phyloP scores from a whole-genome alignment of 2,888 invertebrate genomes.

The Monopis laevigella region DNA sequence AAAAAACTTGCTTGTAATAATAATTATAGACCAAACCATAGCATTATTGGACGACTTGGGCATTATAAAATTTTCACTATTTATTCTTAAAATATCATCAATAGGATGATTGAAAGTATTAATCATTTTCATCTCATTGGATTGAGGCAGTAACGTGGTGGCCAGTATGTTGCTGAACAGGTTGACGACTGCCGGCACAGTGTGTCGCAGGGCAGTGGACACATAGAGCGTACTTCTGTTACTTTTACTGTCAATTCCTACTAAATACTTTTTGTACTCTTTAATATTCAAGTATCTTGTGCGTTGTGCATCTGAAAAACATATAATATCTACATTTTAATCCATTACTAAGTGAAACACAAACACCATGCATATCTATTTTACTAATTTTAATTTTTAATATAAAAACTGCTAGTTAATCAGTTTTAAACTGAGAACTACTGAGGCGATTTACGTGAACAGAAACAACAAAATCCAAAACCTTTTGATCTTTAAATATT shows the following conservation, averaged over 20 bases:
- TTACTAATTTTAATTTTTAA: no score
- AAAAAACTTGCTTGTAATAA: not conserved
- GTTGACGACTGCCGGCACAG: conserved; percentile 61
- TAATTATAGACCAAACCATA: not conserved
- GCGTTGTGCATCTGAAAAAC: not conserved
- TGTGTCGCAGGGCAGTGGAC: conserved; percentile 59
- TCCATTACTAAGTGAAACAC: no score
- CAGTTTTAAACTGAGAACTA: no score
- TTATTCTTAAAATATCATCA: not conserved
- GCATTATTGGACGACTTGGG: not conserved
- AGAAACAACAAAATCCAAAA: no score
- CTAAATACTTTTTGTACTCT: conserved; percentile 44
- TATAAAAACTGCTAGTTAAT: no score
- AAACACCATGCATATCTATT: no score
- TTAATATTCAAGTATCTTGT: not conserved
- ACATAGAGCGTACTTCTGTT: conserved; percentile 47
- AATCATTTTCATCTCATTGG: not conserved
- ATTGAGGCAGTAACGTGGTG: conserved; percentile 8
- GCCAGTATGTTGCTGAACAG: conserved; percentile 50
- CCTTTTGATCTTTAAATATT: no score
- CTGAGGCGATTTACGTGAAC: no score
- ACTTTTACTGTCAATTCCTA: conserved; percentile 50
- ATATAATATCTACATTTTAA: no score
- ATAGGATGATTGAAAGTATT: conserved; percentile 1
- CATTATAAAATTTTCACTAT: not conserved